Percentiles rank a stretch among this genome's conserved stretches.
phyloP scores from a whole-genome alignment of 92 coral and sea anemone species.

The Siderastrea siderea region DNA sequence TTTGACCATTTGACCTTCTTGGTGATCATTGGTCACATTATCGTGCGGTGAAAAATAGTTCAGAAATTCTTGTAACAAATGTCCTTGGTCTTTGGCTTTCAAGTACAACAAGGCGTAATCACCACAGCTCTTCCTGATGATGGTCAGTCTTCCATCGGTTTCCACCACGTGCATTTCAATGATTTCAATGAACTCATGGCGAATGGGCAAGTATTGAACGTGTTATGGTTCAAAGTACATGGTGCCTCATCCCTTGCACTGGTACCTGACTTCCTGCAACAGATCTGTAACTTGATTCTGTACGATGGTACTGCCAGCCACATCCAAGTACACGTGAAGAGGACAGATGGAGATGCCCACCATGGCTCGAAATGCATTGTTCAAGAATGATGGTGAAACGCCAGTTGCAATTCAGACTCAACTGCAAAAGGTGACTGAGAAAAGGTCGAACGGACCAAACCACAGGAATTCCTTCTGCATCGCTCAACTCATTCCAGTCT shows the following conservation, averaged over 20 bases:
- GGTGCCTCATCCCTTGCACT: neutral
- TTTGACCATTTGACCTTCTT: neutral
- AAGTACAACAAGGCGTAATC: no score
- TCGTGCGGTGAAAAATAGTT: neutral
- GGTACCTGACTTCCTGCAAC: neutral
- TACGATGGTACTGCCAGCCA: neutral
- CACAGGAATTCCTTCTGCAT: no score
- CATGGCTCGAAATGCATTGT: neutral
- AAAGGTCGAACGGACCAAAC: no score
- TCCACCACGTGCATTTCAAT: no score
- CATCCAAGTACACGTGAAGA: neutral
- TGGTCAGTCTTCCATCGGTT: no score
- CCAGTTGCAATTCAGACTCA: slow-evolving; percentile 26
- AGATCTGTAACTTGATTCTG: slow-evolving; percentile 6
- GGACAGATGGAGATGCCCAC: neutral
- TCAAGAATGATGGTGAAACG: slow-evolving; percentile 4
- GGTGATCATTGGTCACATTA: neutral
- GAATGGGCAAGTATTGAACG: no score
- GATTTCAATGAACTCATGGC: no score
- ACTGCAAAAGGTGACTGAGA: no score
- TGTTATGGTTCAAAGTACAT: neutral
- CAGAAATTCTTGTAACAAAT: neutral
- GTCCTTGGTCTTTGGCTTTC: neutral
- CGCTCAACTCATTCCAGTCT: no score
- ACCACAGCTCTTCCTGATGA: neutral